Base-by-base conservation (phyloP, 2,113 vertebrate genomes). In the Tricholaema leucomelas region DNA sequence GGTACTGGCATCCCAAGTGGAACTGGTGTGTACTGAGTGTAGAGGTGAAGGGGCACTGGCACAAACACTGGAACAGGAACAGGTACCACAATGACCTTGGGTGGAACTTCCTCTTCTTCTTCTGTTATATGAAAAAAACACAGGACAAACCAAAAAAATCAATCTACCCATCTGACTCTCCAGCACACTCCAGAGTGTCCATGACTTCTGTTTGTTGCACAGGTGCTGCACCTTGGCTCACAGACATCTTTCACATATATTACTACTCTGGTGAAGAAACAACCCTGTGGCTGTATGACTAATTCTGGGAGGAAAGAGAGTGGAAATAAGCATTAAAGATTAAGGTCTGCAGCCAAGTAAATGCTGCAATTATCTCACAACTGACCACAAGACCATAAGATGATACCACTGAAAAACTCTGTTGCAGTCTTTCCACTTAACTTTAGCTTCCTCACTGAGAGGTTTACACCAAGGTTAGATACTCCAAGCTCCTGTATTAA, bases 1-100 rank as follows among this genome's bases (percentile, higher is more conserved):
- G 99, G 99, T 72, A 99, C 44, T 14, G 99, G 99, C 93, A 99
- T 92, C 55, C 98, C 98, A 64, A 99, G 89, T 3, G 98, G 97
- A 81, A 98, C 97, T 38, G 99, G 99, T 8, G 98, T 97, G 91
- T 97, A 99, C 94, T 99, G 99, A 63, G 98, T 98, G 97, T 99
- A 99, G 96, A 99, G 98, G 95, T 98, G 98, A 98, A 99, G 97
- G 63, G 99, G 99, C 31, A 99, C 96, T 59, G 99, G 99, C 84
- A 99, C 91, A 90, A 98, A 99, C 70, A 99, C 97, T 10, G 99
- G 99, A 35, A 99, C 98, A 25, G 99, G 99, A 87, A 99, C 94
- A 28, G 99, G 99, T 52, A 99, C 91, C 66, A 99, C 96, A 80
- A 99, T 40, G 60, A 99, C 74, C 59, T 97, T 95, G 23, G 99